phyloP scores from a whole-genome alignment of 2,888 invertebrate species.

The Drosophila ezoana region DNA sequence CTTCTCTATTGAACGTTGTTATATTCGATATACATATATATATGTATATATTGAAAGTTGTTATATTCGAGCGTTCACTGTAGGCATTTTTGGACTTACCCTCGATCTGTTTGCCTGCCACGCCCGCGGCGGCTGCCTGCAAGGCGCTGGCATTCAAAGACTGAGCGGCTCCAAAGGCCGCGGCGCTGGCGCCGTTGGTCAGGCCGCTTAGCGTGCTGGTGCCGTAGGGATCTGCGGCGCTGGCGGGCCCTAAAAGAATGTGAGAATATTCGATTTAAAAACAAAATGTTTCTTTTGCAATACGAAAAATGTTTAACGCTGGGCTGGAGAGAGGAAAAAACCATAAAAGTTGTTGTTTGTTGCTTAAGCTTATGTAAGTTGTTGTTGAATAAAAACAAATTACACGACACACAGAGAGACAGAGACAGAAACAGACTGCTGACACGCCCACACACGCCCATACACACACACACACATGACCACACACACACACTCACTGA shows the following conservation, averaged over 20 bases:
- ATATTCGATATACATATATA: too few species aligned
- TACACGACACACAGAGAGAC: slow-evolving; percentile 38
- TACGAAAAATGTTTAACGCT: slow-evolving; percentile 3
- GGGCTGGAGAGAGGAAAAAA: slow-evolving; percentile 9
- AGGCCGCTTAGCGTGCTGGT: slow-evolving; percentile 85
- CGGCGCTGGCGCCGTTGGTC: slow-evolving; percentile 81
- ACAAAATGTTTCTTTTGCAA: background rate
- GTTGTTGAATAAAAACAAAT: slow-evolving; percentile 32
- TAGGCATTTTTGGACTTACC: slow-evolving; percentile 85
- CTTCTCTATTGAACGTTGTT: too few species aligned
- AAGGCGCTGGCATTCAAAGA: slow-evolving; percentile 88
- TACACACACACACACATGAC: slow-evolving; percentile 30
- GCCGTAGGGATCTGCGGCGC: slow-evolving; percentile 87
- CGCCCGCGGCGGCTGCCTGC: slow-evolving; percentile 91
- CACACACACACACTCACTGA: slow-evolving; percentile 51
- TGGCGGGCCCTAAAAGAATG: slow-evolving; percentile 86
- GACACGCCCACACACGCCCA: slow-evolving; percentile 24
- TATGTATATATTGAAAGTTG: too few species aligned
- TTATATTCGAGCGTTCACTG: background rate
- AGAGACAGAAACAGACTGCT: slow-evolving; percentile 26
- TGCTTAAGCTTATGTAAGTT: slow-evolving; percentile 21
- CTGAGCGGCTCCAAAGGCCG: slow-evolving; percentile 83
- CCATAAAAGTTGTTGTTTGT: slow-evolving; percentile 15
- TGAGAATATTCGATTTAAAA: slow-evolving; percentile 13
- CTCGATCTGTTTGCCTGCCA: slow-evolving; percentile 96